Evolutionary conservation across 2,888 invertebrate genomes (phyloP).

Genomic region (Dione juno): DNA sequence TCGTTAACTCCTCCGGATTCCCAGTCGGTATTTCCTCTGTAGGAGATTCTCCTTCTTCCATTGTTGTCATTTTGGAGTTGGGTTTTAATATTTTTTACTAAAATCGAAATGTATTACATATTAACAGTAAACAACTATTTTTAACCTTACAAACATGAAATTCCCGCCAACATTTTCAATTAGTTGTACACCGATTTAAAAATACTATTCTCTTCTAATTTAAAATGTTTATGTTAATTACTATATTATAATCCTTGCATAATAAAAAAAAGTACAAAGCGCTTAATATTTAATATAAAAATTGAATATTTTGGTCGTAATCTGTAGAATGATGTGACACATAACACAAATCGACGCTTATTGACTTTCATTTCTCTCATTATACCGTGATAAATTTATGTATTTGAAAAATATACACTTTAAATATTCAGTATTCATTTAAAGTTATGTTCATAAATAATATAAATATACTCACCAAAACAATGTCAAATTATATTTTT

Average conservation of each 20-base stretch:
- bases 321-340: constrained; percentile 24
- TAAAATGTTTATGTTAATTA: constrained; percentile 1
- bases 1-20: constrained; percentile 85
- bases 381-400: constrained; percentile 40
- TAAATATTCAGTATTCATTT: constrained; percentile 32
- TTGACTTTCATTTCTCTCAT: constrained; percentile 48
- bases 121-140: constrained; percentile 22
- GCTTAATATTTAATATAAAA: constrained; percentile 1
- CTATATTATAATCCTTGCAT: neutral
- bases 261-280: neutral
- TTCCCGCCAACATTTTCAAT: constrained; percentile 62
- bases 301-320: constrained; percentile 5
- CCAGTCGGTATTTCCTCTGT: constrained; percentile 69
- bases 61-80: constrained; percentile 62
- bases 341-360: constrained; percentile 54
- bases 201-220: neutral
- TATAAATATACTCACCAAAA: constrained; percentile 72
- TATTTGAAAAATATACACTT: constrained; percentile 39
- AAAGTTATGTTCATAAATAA: constrained; percentile 21
- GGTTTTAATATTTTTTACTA: constrained; percentile 16
- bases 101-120: neutral
- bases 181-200: neutral
- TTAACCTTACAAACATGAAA: constrained; percentile 45
- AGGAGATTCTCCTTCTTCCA: constrained; percentile 70
- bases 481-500: constrained; percentile 65